A percentile compares a stretch with the other conserved stretches of the same genome.
phyloP scores from a whole-genome alignment of 2,888 invertebrate species.

The Philopedon plagiatum region DNA sequence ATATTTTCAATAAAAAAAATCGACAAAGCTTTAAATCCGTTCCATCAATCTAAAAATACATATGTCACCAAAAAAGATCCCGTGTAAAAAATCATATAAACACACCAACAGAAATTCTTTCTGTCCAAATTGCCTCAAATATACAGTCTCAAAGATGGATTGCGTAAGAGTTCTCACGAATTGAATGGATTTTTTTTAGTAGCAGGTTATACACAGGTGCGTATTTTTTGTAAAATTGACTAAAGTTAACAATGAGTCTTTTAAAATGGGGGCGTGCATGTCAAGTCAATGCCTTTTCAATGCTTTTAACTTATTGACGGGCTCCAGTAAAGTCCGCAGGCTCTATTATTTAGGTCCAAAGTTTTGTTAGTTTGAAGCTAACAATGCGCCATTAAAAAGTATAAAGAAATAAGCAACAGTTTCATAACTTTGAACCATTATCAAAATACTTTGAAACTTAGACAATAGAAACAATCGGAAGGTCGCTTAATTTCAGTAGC shows the following conservation, averaged over 20 bases:
- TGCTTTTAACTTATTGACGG: conserved; percentile 33
- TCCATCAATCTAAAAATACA: conserved; percentile 42
- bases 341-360: conserved; percentile 31
- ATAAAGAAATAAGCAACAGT: too few species aligned
- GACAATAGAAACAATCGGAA: too few species aligned
- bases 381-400: neutral
- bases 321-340: conserved; percentile 8
- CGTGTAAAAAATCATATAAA: conserved; percentile 36
- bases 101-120: conserved; percentile 40
- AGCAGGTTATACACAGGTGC: conserved; percentile 54
- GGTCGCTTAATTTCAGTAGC: too few species aligned
- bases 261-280: conserved; percentile 54
- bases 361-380: conserved; percentile 4
- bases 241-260: conserved; percentile 34
- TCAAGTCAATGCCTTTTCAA: conserved; percentile 48
- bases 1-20: neutral
- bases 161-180: conserved; percentile 56
- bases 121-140: conserved; percentile 37
- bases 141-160: conserved; percentile 51
- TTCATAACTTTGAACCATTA: too few species aligned
- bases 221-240: conserved; percentile 47
- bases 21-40: neutral
- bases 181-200: conserved; percentile 55
- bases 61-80: conserved; percentile 30
- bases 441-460: too few species aligned